These are phyloP conservation scores for Babyrousa celebensis DNA, from an alignment of 2,797 vertebrate genomes.

Conservation along the genomic window DNA sequence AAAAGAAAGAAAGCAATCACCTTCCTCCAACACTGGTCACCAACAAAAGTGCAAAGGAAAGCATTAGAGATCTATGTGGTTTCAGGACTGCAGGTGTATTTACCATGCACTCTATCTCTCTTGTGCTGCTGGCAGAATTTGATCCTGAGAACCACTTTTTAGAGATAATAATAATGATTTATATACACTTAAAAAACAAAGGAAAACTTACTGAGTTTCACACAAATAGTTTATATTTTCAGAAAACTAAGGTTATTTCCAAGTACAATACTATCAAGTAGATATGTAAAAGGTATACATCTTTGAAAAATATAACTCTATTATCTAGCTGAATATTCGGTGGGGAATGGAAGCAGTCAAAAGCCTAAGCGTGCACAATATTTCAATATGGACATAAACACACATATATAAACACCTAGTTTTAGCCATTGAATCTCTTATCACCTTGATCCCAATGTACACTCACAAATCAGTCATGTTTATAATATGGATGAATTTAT, in stretches of 20 bases:
- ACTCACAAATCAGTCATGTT: not conserved
- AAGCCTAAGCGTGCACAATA: not conserved
- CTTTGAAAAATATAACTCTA: not conserved
- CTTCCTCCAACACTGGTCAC: constrained; percentile 61
- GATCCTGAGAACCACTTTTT: not conserved
- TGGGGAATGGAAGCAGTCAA: not conserved
- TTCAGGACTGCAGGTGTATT: not conserved
- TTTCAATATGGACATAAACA: not conserved
- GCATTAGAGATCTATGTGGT: not conserved
- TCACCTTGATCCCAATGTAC: not conserved
- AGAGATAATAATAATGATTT: constrained; percentile 43
- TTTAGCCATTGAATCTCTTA: not conserved
- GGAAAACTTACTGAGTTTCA: not conserved
- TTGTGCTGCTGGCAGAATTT: not conserved
- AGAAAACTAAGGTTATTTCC: constrained; percentile 51
- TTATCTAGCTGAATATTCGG: not conserved
- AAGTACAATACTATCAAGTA: not conserved
- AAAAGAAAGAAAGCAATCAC: constrained; percentile 67
- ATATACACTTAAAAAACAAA: not conserved
- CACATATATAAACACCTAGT: not conserved
- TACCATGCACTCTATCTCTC: not conserved
- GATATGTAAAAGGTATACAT: not conserved
- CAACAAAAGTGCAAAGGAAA: constrained; percentile 29
- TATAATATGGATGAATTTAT: not conserved
- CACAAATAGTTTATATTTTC: constrained; percentile 8